Evolutionary conservation across 2,888 invertebrate genomes (phyloP), one percentile per base, ranked within the genome.

Genomic region (Aelia acuminata): DNA sequence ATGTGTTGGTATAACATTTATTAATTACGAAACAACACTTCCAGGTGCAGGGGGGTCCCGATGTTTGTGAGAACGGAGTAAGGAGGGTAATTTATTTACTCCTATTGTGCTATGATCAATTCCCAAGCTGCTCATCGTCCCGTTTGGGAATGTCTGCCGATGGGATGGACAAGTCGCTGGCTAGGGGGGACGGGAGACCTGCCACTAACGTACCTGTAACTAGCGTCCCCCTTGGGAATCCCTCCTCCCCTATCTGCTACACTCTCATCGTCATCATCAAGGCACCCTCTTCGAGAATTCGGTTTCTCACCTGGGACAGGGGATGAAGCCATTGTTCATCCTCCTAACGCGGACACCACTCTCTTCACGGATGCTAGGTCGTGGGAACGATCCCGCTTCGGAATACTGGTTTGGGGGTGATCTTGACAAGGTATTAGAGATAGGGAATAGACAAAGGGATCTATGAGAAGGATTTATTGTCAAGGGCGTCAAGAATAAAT

Each of bases 291-390:
- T 5, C 0, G 47, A 53, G 85, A 53, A 31, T 85, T 53, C 85
- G 18, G 85, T 49, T 85, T 49, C 85, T 85, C 85, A 85, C 85
- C 85, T 85, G 85, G 85, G 85, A 85, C 85, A 20, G 53, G 85
- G 85, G 85, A 49, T 47, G 4, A 20, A 35, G 26, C 13, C 50
- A 48, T 85, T 53, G 85, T 85, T 47, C 85, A 35, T 47, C 11
- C 43, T 39, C 22, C 80, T 39, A 80, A 47, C 43, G 80, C 43
- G 80, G 80, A 80, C 80, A 80, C 43, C 43, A 43, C 80, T 80
- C n/a, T n/a, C n/a, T 80, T 43, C 80, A 80, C 80, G 22, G 80
- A 47, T 80, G 80, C 43, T 22, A 80, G 80, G 80, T 80, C 80
- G 80, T 80, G 80, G 80, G 80, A 80, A 80, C 80, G 22, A 43